Conservation (phyloP, 2,888 invertebrate genomes). For the Suillia variegata region DNA sequence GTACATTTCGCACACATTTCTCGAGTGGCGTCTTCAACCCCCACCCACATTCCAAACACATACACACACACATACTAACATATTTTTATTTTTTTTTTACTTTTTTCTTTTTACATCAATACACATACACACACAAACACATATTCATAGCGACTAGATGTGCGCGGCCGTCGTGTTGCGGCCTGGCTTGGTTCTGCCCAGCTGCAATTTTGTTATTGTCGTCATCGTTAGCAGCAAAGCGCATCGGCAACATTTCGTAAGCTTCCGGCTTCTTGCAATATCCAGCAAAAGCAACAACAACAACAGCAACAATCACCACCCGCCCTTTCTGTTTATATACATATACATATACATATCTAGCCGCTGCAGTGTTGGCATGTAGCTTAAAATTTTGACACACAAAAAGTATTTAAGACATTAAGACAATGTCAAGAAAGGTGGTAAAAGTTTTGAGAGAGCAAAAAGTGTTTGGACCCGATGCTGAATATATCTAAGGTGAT, state of each 20-base stretch:
- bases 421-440: too few relatives aligned
- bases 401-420: too few relatives aligned
- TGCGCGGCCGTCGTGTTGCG: too few relatives aligned
- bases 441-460: too few relatives aligned
- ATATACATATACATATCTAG: not conserved
- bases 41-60: constrained; percentile 18
- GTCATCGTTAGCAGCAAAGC: constrained; percentile 15
- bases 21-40: too few relatives aligned
- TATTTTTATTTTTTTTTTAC: too few relatives aligned
- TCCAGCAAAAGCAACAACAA: constrained; percentile 25
- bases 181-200: constrained; percentile 37
- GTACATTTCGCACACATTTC: too few relatives aligned
- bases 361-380: too few relatives aligned
- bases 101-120: too few relatives aligned
- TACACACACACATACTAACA: constrained; percentile 33
- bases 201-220: constrained; percentile 34
- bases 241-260: constrained; percentile 57
- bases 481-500: too few relatives aligned
- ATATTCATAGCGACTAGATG: constrained; percentile 36
- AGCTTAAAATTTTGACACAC: too few relatives aligned
- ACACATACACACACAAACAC: not conserved
- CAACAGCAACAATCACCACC: constrained; percentile 13
- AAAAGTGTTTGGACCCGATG: too few relatives aligned
- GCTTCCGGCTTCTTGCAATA: constrained; percentile 44
- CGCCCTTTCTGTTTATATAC: constrained; percentile 1